Percentiles rank a stretch among this genome's conserved stretches.
phyloP scores from a whole-genome alignment of 2,888 invertebrate species.

The Blastobasis lacticolella region DNA sequence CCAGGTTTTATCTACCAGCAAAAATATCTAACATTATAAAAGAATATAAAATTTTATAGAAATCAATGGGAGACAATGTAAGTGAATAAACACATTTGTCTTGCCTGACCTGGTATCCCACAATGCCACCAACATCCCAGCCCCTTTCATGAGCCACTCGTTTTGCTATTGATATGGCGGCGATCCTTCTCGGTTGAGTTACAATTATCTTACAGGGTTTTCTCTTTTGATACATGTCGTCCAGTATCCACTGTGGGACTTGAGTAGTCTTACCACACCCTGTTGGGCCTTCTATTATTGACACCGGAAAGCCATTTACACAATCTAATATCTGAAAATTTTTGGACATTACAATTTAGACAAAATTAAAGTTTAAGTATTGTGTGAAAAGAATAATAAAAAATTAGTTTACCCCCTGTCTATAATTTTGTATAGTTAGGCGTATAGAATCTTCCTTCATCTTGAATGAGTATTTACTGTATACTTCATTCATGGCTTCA shows the following conservation, averaged over 20 bases:
- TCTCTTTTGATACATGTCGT: constrained; percentile 77
- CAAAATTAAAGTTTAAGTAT: too few species aligned
- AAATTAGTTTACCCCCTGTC: constrained; percentile 32
- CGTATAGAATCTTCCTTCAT: constrained; percentile 49
- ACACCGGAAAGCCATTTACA: constrained; percentile 80
- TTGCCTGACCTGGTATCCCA: constrained; percentile 88
- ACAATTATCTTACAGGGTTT: constrained; percentile 89
- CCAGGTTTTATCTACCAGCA: too few species aligned
- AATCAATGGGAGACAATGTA: too few species aligned
- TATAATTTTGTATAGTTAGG: constrained; percentile 52
- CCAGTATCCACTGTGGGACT: constrained; percentile 94
- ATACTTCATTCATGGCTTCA: constrained; percentile 57
- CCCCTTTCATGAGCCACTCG: constrained; percentile 88
- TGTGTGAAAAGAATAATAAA: neutral
- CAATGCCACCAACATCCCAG: constrained; percentile 87
- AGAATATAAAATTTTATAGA: too few species aligned
- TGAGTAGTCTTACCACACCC: constrained; percentile 95
- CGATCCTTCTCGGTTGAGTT: constrained; percentile 95
- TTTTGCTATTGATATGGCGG: constrained; percentile 91
- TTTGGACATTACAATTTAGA: too few species aligned
- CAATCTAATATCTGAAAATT: constrained; percentile 77
- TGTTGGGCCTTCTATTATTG: constrained; percentile 92
- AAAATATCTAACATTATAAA: too few species aligned
- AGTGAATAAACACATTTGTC: too few species aligned
- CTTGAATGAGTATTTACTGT: constrained; percentile 58